Base-by-base conservation (phyloP, 2,113 vertebrate genomes). In the Cathartes aura region DNA sequence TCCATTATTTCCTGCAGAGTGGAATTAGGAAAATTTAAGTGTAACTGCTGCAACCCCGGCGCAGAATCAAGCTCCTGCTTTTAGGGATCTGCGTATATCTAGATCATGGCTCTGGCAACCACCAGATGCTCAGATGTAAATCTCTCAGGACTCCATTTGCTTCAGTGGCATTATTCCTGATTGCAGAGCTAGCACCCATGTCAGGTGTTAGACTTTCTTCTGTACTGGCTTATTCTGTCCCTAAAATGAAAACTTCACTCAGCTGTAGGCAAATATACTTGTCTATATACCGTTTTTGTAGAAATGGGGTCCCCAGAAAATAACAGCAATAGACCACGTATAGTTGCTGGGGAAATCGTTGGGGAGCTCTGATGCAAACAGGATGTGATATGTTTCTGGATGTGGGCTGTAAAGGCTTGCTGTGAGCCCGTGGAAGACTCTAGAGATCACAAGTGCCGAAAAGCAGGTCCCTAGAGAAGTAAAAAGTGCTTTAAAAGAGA, bases 341-440 rank as follows among this genome's bases (percentile, higher is more conserved):
- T 18, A 43, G 87, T 27, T 75, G 73, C 86, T 88, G 85, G 53
- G 82, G 92, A 94, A 87, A 83, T 82, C 2, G 12, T 6, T 91
- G 94, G 75, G 95, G 81, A 96, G 75, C 40, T 96, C 27, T 91
- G 78, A 72, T 91, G 81, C 81, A 82, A 95, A 85, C 62, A 96
- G 91, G 93, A 97, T 85, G 80, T 74, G 43, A 63, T 74, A 29
- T 13, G 52, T 62, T 66, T 94, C 88, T 96, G 94, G 92, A 95
- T 88, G 84, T 59, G 85, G 66, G 82, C 62, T 87, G 74, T 66
- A 3, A 64, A 60, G 48, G 67, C 36, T 95, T 76, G 52, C 66
- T 90, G n/a, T 50, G 71, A 96, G 63, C 78, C 84, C 1, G 3
- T 62, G 92, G 75, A 90, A 89, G 67, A 36, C 62, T 91, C 64